Evolutionary conservation across 2,113 vertebrate species (phyloP), one percentile per base, ranked within the genome.

Genomic region (Rhegmatorhina hoffmannsi): DNA sequence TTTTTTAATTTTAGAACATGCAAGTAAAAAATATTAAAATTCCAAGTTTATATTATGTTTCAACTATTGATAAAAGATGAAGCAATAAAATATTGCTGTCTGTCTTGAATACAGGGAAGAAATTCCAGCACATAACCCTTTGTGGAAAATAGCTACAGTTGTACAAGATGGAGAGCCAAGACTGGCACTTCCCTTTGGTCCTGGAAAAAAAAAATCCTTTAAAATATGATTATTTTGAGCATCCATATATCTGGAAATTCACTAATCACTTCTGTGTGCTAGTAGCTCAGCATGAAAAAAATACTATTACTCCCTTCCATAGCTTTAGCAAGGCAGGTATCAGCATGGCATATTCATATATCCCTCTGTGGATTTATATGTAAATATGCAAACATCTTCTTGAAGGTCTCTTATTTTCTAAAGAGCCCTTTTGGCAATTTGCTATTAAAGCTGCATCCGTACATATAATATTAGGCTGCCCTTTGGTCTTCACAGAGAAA

Each of bases 311-410:
- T 90, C 64, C 49, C 31, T 75, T 89, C 88, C 67, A 56, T 20
- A n/a, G 90, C 76, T 96, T 92, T 88, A 96, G 88, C 64, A 89
- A 96, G 90, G 68, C 83, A 79, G 77, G 80, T 78, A 92, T 75
- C 79, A 81, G 83, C 76, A 60, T 24, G 73, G 79, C 72, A 68
- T 91, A 92, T 75, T 83, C 92, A 58, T 77, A 79, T 29, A 95
- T 52, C 67, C 68, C 52, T 90, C 79, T 16, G 17, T 74, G 90
- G 77, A 89, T 94, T 95, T 92, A 87, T 81, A 92, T 52, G 88
- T 92, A 96, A 96, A 94, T 89, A 93, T 68, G 77, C 70, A 95
- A 94, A 77, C 76, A 74, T 87, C 95, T 76, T 76, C 87, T 50
- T 74, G 90, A 79, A 96, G 76, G 83, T 89, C 76, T 96, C 85